These are phyloP conservation scores for Octonoba sinensis DNA, from an alignment of 2,888 invertebrate genomes.

Conservation along the genomic window DNA sequence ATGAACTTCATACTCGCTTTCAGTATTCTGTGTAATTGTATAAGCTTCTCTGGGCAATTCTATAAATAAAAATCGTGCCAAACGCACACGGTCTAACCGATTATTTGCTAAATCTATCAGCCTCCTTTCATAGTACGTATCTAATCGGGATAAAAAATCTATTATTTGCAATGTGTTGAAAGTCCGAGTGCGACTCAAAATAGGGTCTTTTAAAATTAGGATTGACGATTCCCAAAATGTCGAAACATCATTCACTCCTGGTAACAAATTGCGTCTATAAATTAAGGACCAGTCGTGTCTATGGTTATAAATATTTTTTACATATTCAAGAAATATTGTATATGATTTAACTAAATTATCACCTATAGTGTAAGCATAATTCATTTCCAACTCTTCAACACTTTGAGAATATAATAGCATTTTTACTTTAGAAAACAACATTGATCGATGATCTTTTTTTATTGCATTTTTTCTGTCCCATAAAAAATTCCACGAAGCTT, in stretches of 20 bases:
- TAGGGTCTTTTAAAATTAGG: conserved; percentile 55
- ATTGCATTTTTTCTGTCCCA: conserved; percentile 49
- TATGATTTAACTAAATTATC: conserved; percentile 51
- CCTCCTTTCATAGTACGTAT: conserved; percentile 51
- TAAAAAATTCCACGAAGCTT: conserved; percentile 50
- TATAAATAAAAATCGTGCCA: conserved; percentile 51
- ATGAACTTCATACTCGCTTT: conserved; percentile 59
- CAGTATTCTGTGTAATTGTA: conserved; percentile 57
- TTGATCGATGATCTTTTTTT: conserved; percentile 49
- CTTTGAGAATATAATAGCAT: conserved; percentile 52
- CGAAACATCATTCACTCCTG: conserved; percentile 22
- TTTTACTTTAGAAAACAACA: conserved; percentile 47
- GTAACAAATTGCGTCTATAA: conserved; percentile 37
- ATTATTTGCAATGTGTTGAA: conserved; percentile 48
- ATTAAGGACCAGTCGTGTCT: conserved; percentile 56
- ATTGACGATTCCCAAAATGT: conserved; percentile 53
- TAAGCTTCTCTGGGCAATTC: conserved; percentile 54
- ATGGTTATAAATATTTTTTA: conserved; percentile 40
- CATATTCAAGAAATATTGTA: conserved; percentile 37
- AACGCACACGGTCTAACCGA: conserved; percentile 44
- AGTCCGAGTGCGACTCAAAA: conserved; percentile 45
- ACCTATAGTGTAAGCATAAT: conserved; percentile 39
- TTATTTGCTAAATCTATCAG: conserved; percentile 49
- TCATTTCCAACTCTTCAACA: conserved; percentile 54
- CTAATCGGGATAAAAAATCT: conserved; percentile 54